Base-by-base conservation (phyloP, 2,797 vertebrate species). In the Potorous gilbertii region DNA sequence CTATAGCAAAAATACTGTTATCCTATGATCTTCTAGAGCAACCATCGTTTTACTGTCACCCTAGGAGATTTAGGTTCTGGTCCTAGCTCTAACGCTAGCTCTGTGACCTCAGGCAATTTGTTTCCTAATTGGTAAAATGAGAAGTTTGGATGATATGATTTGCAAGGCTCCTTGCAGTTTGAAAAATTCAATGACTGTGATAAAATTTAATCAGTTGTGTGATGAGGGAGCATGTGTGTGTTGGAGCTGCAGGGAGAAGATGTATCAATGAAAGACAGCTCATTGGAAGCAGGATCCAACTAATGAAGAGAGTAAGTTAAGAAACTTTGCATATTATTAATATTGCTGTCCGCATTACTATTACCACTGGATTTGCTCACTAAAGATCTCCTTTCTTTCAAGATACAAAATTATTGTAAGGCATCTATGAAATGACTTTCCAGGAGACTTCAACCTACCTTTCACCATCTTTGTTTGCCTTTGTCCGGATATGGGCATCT, bases 1-100 rank as follows among this genome's bases (percentile, higher is more conserved):
- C 40, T 57, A 10, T 28, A 55, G 52, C 52, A 50, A 0, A 27
- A 56, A 54, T 1, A 40, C 4, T 21, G 46, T 0, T 0, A 0
- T 1, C 0, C 3, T 40, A 40, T 59, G n/a, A 34, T 54, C 54
- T 24, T 0, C 1, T 29, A 24, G 18, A 34, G 34, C 57, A 13
- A 0, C 27, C 5, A 0, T 1, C 0, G 28, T 5, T 56, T 54
- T 52, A 3, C 0, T 13, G 29, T 40, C n/a, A 21, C n/a, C 11
- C 59, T 90, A 95, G 50, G 46, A 95, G 34, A 74, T 16, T 5
- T n/a, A 1, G 11, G 24, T 92, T 90, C 31, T 91, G 31, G 93
- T 96, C 89, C 46, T 92, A 40, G 34, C 74, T 52, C 57, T 95
- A 21, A 50, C 74, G 1, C 62, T 66, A 62, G 31, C n/a, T 46